Percentiles rank a stretch among this genome's conserved stretches.
Evolutionary conservation across 2,888 invertebrate genomes (phyloP).

Genomic region (Syrphus vitripennis): DNA sequence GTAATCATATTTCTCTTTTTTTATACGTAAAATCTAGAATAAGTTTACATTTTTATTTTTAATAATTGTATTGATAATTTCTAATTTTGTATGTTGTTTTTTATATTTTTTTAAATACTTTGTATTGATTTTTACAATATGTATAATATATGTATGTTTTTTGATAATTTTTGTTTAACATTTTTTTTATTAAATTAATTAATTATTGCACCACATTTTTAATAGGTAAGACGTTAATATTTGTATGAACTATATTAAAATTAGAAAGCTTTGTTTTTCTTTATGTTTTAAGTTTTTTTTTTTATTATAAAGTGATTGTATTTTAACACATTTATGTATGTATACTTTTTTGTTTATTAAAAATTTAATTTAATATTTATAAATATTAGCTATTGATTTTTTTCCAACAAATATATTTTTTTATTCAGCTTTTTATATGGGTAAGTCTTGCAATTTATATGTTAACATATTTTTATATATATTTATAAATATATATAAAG

Average conservation of each 20-base stretch:
- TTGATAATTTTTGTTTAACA: conserved; percentile 16
- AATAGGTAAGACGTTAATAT: conserved; percentile 12
- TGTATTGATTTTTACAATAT: conserved; percentile 20
- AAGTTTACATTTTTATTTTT: background rate
- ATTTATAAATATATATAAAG: background rate
- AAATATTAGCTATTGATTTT: conserved; percentile 12
- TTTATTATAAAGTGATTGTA: conserved; percentile 18
- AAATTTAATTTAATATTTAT: background rate
- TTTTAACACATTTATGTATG: conserved; percentile 9
- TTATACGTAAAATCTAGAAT: background rate
- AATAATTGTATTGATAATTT: conserved; percentile 10
- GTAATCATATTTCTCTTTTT: background rate
- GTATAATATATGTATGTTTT: conserved; percentile 19
- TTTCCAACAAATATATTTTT: background rate
- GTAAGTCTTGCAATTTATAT: conserved; percentile 16
- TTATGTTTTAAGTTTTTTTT: background rate
- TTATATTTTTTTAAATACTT: background rate
- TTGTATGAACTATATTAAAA: conserved; percentile 5
- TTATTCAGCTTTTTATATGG: background rate
- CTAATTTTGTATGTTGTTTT: background rate
- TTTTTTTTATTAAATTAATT: conserved; percentile 26
- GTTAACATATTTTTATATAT: background rate
- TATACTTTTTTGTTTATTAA: background rate
- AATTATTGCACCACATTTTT: conserved; percentile 55
- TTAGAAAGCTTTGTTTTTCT: conserved; percentile 10